Evolutionary conservation across 2,888 invertebrate species (phyloP).

Genomic region (Tetrapedia diversipes): DNA sequence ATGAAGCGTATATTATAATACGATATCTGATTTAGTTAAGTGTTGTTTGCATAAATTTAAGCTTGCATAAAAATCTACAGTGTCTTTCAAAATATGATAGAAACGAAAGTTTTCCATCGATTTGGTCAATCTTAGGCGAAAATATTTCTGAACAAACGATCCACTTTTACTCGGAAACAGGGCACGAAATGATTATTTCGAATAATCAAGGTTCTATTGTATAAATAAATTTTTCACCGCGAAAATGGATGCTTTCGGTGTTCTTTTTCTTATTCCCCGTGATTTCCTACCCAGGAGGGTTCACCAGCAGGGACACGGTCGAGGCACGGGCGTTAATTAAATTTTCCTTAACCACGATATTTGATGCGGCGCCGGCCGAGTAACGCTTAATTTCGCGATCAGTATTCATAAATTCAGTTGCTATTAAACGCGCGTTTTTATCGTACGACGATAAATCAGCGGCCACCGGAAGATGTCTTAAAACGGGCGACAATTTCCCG

Average conservation of each 20-base stretch:
- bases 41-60: no score
- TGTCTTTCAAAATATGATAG: no score
- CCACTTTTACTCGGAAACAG: no score
- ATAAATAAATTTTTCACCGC: background rate
- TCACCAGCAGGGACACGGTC: background rate
- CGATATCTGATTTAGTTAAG: no score
- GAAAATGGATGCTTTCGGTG: background rate
- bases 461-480: constrained; percentile 27
- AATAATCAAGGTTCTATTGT: no score
- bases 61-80: no score
- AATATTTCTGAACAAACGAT: no score
- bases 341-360: constrained; percentile 47
- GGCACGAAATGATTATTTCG: no score
- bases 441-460: constrained; percentile 38
- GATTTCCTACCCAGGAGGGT: background rate
- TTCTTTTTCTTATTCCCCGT: background rate
- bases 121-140: no score
- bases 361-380: constrained; percentile 18
- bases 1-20: no score
- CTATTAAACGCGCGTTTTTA: constrained; percentile 44
- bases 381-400: constrained; percentile 47
- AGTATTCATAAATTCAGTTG: constrained; percentile 54
- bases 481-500: constrained; percentile 23
- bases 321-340: constrained; percentile 39
- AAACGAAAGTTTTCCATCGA: no score